phyloP scores from a whole-genome alignment of 23 tunicate genomes.

The Ascidia mentula region DNA sequence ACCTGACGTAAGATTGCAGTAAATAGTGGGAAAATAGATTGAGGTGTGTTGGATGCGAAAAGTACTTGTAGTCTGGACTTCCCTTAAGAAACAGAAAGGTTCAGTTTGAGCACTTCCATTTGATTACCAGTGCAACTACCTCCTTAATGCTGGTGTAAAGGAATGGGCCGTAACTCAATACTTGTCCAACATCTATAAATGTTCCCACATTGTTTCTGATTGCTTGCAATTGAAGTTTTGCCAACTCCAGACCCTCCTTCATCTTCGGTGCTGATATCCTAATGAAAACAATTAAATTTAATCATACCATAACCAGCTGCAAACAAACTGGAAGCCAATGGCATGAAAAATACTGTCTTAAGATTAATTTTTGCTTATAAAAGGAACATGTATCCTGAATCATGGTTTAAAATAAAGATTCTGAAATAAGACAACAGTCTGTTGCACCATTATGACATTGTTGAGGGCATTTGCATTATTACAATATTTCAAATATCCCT shows the following conservation, averaged over 20 bases:
- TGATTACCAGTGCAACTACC: slow-evolving; percentile 17
- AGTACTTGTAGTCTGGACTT: slow-evolving; percentile 65
- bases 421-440: no score
- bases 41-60: slow-evolving; percentile 63
- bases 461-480: no score
- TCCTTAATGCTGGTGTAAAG: slow-evolving; percentile 72
- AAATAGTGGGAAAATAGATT: slow-evolving; percentile 56
- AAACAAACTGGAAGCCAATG: no score
- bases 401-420: no score
- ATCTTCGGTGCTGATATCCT: slow-evolving; percentile 66
- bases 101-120: no score
- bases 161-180: slow-evolving; percentile 85
- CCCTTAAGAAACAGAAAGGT: slow-evolving; percentile 29
- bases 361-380: no score
- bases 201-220: slow-evolving; percentile 65
- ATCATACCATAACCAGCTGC: no score
- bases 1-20: slow-evolving; percentile 60
- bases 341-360: no score
- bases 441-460: no score
- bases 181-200: slow-evolving; percentile 76
- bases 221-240: slow-evolving; percentile 72
- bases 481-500: no score
- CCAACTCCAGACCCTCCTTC: slow-evolving; percentile 57
- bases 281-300: neutral
- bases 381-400: no score